A percentile compares a stretch with the other conserved stretches of the same genome.
phyloP scores from a whole-genome alignment of 2,113 vertebrate species.

The Rhineura floridana region DNA sequence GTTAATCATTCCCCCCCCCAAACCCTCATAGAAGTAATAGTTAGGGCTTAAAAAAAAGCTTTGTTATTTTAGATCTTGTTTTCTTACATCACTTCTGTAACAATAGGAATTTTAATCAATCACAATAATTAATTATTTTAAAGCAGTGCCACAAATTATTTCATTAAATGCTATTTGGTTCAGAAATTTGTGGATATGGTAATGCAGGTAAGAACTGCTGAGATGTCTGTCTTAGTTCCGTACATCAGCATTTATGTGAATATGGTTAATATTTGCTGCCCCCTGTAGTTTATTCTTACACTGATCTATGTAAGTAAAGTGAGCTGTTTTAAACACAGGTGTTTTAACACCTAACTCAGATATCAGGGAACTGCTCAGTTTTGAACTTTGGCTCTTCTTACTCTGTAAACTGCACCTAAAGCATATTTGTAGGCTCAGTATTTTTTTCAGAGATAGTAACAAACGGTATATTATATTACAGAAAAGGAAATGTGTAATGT shows the following conservation, averaged over 20 bases:
- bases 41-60: not conserved
- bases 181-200: not conserved
- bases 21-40: not conserved
- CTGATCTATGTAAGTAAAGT: constrained; percentile 25
- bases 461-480: constrained; percentile 42
- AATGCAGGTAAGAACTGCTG: not conserved
- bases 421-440: not conserved
- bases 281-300: constrained; percentile 76
- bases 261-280: constrained; percentile 81
- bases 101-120: not conserved
- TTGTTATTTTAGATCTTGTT: not conserved
- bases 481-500: constrained; percentile 34
- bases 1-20: accelerated
- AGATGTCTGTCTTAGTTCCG: constrained; percentile 1
- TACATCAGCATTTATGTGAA: constrained; percentile 17
- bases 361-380: constrained; percentile 30
- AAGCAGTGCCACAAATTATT: not conserved
- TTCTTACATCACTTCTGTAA: not conserved
- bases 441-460: constrained; percentile 23
- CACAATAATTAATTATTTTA: not conserved
- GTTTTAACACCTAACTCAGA: constrained; percentile 42
- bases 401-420: not conserved
- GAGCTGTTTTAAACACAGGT: constrained; percentile 49
- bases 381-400: not conserved
- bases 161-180: not conserved